Evolutionary conservation across 1,140 invertebrate genomes (phyloP), one percentile per base, ranked within the genome.

Genomic region (Elysia chlorotica): DNA sequence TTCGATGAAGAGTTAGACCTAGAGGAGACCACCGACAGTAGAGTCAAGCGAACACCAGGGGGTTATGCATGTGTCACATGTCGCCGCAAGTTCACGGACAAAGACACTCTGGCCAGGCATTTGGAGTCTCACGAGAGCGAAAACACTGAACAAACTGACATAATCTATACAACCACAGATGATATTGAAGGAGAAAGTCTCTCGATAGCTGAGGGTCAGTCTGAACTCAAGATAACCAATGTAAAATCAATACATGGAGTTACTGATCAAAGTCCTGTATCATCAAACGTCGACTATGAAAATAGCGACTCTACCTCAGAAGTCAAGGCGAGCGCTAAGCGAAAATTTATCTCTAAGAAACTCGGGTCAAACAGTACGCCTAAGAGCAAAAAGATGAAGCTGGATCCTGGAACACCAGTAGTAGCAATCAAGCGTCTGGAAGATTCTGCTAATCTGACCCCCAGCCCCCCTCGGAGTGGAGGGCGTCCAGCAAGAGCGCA

Each of bases 401-500:
- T n/a, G 41, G 10, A 10, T n/a, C n/a, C n/a, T 48, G 41, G 10
- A 48, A 48, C 41, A n/a, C 10, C 41, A 48, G 10, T n/a, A n/a
- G 41, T n/a, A 48, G n/a, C 41, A n/a, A 14, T n/a, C 10, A 10
- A n/a, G 10, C 41, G 10, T n/a, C 10, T 48, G 41, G n/a, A 48
- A 48, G 41, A 48, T 48, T n/a, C 41, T 10, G n/a, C 10, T 10
- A 14, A 10, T 48, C n/a, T 48, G 41, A 48, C 10, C 10, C 10
- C 10, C 41, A 21, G 25, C 4, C 54, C 38, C 14, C n/a, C 67
- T 19, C 31, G 66, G 30, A 68, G 66, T 41, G 28, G 23, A 28
- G 23, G 38, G 28, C 57, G 69, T 4, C 69, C 69, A 4, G 35
- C 69, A 1, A 62, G 69, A 35, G 48, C 31, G 23, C 69, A 62